phyloP scores from a whole-genome alignment of 2,888 invertebrate species.

The Lepidocyrtinus sp. region DNA sequence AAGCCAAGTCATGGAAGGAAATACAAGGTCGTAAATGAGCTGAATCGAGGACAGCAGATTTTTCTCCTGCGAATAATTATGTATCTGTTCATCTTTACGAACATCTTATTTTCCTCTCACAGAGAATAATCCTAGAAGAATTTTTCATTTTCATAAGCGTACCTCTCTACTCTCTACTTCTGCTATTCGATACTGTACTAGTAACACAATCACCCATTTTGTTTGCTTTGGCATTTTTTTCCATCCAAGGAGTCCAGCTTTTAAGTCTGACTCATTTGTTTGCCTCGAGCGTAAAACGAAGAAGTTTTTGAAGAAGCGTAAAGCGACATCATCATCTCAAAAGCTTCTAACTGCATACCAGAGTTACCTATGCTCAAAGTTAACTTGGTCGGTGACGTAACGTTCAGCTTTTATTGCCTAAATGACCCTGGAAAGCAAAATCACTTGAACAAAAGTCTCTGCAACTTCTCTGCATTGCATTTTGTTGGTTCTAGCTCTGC shows the following conservation, averaged over 20 bases:
- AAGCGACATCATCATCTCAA: background rate
- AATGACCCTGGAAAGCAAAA: slow-evolving; percentile 55
- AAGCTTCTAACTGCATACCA: background rate
- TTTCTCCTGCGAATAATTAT: too few species aligned
- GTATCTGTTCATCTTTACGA: too few species aligned
- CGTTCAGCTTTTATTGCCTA: slow-evolving; percentile 39
- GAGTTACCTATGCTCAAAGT: background rate
- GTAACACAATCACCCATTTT: background rate
- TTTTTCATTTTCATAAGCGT: too few species aligned
- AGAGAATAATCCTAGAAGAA: too few species aligned
- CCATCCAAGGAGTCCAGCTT: background rate
- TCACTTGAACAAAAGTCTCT: too few species aligned
- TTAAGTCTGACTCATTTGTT: background rate
- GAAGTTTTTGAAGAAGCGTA: too few species aligned
- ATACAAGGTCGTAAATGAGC: background rate
- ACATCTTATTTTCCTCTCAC: too few species aligned
- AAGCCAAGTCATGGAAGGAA: background rate
- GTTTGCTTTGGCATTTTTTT: background rate
- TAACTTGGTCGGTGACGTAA: slow-evolving; percentile 46
- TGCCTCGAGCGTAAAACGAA: background rate
- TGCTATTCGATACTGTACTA: too few species aligned
- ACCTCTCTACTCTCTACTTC: too few species aligned
- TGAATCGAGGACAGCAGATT: background rate
- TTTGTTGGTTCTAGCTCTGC: too few species aligned
- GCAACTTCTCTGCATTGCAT: background rate